Evolutionary conservation across 2,888 invertebrate species (phyloP).

Genomic region (Troides oblongomaculatus): DNA sequence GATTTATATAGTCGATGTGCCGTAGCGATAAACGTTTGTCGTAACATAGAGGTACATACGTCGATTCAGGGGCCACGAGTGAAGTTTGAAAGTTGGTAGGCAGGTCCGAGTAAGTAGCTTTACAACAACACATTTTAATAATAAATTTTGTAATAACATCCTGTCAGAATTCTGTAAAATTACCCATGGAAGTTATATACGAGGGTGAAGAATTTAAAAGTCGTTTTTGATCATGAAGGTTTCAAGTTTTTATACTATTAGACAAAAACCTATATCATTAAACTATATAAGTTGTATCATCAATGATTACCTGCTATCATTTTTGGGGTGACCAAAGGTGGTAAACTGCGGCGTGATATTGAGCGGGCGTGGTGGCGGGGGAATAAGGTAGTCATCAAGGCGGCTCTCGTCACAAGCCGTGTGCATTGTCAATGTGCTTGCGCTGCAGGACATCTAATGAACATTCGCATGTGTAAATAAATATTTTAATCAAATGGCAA

Average conservation of each 20-base stretch:
- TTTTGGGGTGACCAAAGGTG: conserved; percentile 72
- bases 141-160: too few relatives aligned
- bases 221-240: too few relatives aligned
- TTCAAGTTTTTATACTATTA: background rate
- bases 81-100: too few relatives aligned
- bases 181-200: too few relatives aligned
- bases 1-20: background rate
- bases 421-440: conserved; percentile 71
- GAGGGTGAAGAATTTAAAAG: too few relatives aligned
- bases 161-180: too few relatives aligned
- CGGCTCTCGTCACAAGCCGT: conserved; percentile 65
- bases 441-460: conserved; percentile 53
- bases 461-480: too few relatives aligned
- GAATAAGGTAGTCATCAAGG: conserved; percentile 82
- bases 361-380: conserved; percentile 81
- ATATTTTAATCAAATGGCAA: background rate
- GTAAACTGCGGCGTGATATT: conserved; percentile 70
- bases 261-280: background rate
- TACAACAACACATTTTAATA: too few relatives aligned
- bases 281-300: background rate
- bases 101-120: too few relatives aligned
- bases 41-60: too few relatives aligned
- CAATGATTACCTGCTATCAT: conserved; percentile 56
- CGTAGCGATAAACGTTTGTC: too few relatives aligned
- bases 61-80: too few relatives aligned